Evolutionary conservation across 2,113 vertebrate species (phyloP), one percentile per base, ranked within the genome.

Genomic region (Barbus barbus): DNA sequence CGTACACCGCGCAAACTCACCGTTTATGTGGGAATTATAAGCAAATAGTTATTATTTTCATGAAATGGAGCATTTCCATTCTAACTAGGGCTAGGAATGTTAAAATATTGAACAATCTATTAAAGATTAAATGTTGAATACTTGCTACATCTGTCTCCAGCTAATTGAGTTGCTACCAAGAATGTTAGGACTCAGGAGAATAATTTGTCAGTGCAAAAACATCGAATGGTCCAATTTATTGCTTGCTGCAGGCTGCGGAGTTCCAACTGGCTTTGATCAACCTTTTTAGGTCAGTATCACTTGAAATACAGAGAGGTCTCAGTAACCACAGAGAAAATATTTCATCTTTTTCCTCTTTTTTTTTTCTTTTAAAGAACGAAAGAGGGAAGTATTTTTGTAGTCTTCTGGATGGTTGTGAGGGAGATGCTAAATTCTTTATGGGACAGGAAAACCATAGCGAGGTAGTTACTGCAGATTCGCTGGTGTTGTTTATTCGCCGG

Each of bases 261-360:
- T 96, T 96, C 92, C 93, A 95, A 93, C 94, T 87, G 96, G 95
- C 96, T 97, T 97, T 97, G 96, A 98, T 97, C 94, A 96, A 94
- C 94, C 94, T 96, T 96, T 97, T 97, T 97, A 97, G 95, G 95
- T 97, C 96, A 96, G 94, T 96, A 95, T 96, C 94, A 96, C 96
- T 94, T 94, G 96, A 93, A 94, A 94, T 91, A 93, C 89, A 92
- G 89, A 90, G 78, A 91, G 91, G 91, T 92, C 93, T 92, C 89
- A 90, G 91, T 86, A 89, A 85, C 74, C 60, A 85, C 33, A 88
- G 67, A 93, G 89, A 93, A 94, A 92, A 94, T 93, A 93, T 93
- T 93, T 93, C 91, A 91, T 93, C 88, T 41, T 41, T 41, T 9
- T 41, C 38, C 9, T 41, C 38, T 41, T 92, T 84, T 92, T 85